phyloP scores from a whole-genome alignment of 2,888 invertebrate genomes.

The Platycheirus albimanus region DNA sequence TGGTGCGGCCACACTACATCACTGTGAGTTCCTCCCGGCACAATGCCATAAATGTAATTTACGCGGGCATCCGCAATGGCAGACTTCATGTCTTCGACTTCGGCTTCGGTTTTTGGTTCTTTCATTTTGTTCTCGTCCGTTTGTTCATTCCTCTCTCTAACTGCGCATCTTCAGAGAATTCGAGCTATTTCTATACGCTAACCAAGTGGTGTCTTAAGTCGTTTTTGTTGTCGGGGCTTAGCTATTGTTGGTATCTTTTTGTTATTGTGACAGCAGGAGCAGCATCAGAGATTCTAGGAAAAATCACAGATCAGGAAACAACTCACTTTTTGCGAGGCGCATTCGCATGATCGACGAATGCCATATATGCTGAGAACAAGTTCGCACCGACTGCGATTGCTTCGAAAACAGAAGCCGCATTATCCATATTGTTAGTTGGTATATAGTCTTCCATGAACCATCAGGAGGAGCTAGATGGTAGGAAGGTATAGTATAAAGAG shows the following conservation, averaged over 20 bases:
- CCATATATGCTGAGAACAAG: slow-evolving; percentile 71
- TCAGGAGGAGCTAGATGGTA: no score
- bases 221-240: slow-evolving; percentile 25
- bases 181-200: slow-evolving; percentile 66
- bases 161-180: slow-evolving; percentile 75
- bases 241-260: slow-evolving; percentile 26
- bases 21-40: slow-evolving; percentile 69
- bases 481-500: no score
- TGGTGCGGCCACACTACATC: slow-evolving; percentile 66
- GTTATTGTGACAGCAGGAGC: slow-evolving; percentile 36
- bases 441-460: slow-evolving; percentile 8
- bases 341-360: slow-evolving; percentile 52
- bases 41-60: slow-evolving; percentile 75
- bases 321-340: slow-evolving; percentile 71
- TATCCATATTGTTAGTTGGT: slow-evolving; percentile 21
- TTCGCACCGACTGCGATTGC: slow-evolving; percentile 50
- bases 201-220: slow-evolving; percentile 52
- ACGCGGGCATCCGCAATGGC: slow-evolving; percentile 75
- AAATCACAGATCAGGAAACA: slow-evolving; percentile 72
- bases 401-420: slow-evolving; percentile 32
- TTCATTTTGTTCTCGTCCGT: no score
- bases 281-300: slow-evolving; percentile 65
- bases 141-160: slow-evolving; percentile 65
- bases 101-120: slow-evolving; percentile 14
- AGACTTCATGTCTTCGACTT: slow-evolving; percentile 75